phyloP scores from a whole-genome alignment of 2,888 invertebrate species.

The Megalurothrips usitatus region DNA sequence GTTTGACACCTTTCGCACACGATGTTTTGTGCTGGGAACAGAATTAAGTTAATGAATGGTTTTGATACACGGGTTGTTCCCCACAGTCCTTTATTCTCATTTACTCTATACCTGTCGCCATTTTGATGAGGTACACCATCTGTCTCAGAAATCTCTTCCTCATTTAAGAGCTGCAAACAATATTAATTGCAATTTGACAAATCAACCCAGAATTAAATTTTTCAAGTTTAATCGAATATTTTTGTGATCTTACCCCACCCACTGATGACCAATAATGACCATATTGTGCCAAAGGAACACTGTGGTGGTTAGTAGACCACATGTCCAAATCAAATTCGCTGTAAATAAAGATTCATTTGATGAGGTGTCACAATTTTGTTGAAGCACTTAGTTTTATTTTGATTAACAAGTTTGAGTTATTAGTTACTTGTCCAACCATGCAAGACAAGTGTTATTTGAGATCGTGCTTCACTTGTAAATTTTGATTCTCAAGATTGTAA shows the following conservation, averaged over 20 bases:
- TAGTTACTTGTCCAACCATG: too few species aligned
- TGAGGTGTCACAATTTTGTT: too few species aligned
- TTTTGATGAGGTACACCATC: neutral
- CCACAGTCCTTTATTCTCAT: neutral
- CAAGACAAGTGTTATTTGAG: too few species aligned
- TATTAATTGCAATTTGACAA: neutral
- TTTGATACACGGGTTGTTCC: too few species aligned
- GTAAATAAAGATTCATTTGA: neutral
- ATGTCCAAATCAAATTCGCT: neutral
- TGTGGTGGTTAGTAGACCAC: neutral
- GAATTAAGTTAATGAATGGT: neutral
- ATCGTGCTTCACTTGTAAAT: too few species aligned
- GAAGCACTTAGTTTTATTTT: too few species aligned
- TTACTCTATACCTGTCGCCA: neutral
- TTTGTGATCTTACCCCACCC: neutral
- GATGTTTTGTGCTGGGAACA: neutral
- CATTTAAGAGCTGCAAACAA: neutral
- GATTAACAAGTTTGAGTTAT: too few species aligned
- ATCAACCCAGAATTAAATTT: neutral
- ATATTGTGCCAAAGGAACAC: neutral
- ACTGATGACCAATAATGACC: constrained; percentile 6
- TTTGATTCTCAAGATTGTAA: too few species aligned
- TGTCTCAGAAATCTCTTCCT: neutral
- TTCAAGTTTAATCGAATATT: neutral
- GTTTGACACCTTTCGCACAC: neutral